These are phyloP conservation scores for Platorchestia sp. DNA, from an alignment of 1,140 invertebrate species.

Conservation along the genomic window DNA sequence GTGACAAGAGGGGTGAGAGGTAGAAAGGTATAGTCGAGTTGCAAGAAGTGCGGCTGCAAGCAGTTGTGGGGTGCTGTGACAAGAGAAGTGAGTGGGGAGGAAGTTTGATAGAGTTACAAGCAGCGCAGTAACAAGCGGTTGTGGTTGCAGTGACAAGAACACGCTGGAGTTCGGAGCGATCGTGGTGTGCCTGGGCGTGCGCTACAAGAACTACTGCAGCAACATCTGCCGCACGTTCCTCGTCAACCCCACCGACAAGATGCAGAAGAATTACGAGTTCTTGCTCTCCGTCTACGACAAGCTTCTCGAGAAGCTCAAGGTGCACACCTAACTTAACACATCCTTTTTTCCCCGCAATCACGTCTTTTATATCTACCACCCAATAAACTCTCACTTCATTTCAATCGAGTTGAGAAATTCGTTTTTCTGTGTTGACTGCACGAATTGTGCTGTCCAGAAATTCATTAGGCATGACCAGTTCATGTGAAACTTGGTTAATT, in stretches of 20 bases:
- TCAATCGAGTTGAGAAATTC: too few relatives aligned
- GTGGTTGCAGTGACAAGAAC: constrained; percentile 88
- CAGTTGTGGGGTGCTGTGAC: too few relatives aligned
- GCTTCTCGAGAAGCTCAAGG: constrained; percentile 84
- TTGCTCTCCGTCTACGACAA: constrained; percentile 92
- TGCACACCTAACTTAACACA: neutral
- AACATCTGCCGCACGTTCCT: constrained; percentile 98
- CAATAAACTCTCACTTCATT: neutral
- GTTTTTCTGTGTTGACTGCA: too few relatives aligned
- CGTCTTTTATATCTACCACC: too few relatives aligned
- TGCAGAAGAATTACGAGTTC: constrained; percentile 94
- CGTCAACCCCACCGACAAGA: constrained; percentile 89
- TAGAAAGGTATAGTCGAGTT: too few relatives aligned
- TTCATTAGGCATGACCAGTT: too few relatives aligned
- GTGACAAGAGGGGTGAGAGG: too few relatives aligned
- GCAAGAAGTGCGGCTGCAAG: too few relatives aligned
- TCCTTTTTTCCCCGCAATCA: too few relatives aligned
- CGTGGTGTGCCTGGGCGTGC: constrained; percentile 91
- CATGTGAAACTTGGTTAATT: too few relatives aligned
- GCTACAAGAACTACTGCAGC: constrained; percentile 98
- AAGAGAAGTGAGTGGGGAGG: too few relatives aligned
- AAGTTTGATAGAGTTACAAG: neutral
- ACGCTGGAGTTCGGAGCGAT: constrained; percentile 96
- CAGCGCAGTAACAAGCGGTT: neutral
- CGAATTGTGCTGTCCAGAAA: too few relatives aligned